Conservation (phyloP, 2,888 invertebrate species). For the Drosophila parthenogenetica region DNA sequence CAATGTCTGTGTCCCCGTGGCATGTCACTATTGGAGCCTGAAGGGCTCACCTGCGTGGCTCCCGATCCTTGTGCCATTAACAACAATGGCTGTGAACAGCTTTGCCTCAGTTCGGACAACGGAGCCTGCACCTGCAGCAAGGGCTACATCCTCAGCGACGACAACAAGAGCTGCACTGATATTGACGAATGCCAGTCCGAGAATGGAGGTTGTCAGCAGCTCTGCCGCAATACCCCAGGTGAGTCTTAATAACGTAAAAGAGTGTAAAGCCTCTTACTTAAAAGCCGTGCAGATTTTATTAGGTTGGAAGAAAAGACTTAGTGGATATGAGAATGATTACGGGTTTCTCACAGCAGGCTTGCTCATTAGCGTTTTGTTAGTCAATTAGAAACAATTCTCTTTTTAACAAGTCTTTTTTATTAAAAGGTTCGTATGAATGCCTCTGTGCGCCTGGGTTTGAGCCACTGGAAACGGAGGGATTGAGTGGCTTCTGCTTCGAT, state of each 20-base stretch:
- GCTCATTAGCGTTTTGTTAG: no score
- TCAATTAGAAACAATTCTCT: no score
- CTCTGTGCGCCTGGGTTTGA: conserved; percentile 86
- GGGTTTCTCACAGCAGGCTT: no score
- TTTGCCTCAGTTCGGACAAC: conserved; percentile 85
- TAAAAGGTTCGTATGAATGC: conserved; percentile 84
- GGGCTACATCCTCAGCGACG: conserved; percentile 82
- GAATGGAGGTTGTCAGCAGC: conserved; percentile 85
- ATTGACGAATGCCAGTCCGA: conserved; percentile 86
- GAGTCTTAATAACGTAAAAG: conserved; percentile 29
- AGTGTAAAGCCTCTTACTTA: no score
- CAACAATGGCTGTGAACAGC: conserved; percentile 88
- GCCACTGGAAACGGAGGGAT: conserved; percentile 64
- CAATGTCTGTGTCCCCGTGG: conserved; percentile 86
- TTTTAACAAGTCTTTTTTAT: background rate
- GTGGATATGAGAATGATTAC: no score
- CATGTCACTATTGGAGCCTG: conserved; percentile 81
- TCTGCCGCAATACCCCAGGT: conserved; percentile 85
- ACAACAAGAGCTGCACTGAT: conserved; percentile 86
- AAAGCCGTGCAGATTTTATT: no score
- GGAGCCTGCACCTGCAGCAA: conserved; percentile 84
- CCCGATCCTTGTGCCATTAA: conserved; percentile 86
- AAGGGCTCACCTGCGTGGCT: conserved; percentile 84
- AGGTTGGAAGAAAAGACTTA: no score
- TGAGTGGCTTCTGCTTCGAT: conserved; percentile 80